Base-by-base conservation (phyloP, 30 jellyfish, hydroid and myxozoan species). In the Rhopilema esculentum region DNA sequence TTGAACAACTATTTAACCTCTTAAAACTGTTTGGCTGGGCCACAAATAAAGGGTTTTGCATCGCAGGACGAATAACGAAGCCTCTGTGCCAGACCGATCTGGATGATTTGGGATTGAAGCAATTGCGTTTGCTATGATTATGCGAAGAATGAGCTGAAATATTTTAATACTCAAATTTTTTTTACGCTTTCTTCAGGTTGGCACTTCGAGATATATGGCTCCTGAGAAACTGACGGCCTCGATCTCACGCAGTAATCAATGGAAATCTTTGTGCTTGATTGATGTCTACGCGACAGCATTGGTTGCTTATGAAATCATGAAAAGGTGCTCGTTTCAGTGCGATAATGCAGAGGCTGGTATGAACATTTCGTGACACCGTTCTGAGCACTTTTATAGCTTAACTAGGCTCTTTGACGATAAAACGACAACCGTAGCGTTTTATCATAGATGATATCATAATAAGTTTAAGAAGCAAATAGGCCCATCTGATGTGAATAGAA, bases 131-230 rank as follows among this genome's bases (percentile, higher is more conserved):
- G n/a, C n/a, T n/a, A n/a, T n/a, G n/a, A n/a, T n/a, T n/a, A n/a
- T n/a, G n/a, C n/a, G n/a, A n/a, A n/a, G n/a, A n/a, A n/a, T n/a
- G n/a, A n/a, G n/a, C n/a, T n/a, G n/a, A n/a, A n/a, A n/a, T n/a
- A n/a, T n/a, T n/a, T n/a, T n/a, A n/a, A n/a, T n/a, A n/a, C n/a
- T n/a, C n/a, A 40, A 40, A 40, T 12, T 40, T 40, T 40, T 6
- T 2, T 40, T 40, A 2, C 57, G 57, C 12, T 40, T 40, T 40
- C 57, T 2, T 12, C 50, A 89, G 97, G 92, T 80, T 23, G 97
- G 97, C 18, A 89, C 97, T 22, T 80, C 97, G 25, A 27, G 97
- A 31, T 89, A 89, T 77, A 89, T 89, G 97, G 82, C 97, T 53
- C 97, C 97, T 20, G 97, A 89, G 85, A 89, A 89, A 70, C 72